These are phyloP conservation scores for Hippocampus mohnikei DNA, from an alignment of 2,113 vertebrate species.

Conservation along the genomic window DNA sequence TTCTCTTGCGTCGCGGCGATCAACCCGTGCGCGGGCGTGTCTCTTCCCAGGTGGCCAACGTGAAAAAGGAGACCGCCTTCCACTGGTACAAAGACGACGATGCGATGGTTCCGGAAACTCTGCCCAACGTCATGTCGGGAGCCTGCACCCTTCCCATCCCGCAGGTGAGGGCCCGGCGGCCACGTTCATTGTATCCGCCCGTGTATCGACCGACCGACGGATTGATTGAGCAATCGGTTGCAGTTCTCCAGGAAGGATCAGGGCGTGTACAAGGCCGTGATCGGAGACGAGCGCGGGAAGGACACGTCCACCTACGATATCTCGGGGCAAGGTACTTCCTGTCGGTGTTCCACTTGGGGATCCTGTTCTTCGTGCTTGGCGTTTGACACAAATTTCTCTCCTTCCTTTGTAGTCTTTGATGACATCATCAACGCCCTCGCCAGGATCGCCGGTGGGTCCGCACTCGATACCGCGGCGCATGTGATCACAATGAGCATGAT, in stretches of 20 bases:
- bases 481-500: too few species aligned
- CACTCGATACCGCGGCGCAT: too few species aligned
- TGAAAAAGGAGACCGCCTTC: conserved; percentile 88
- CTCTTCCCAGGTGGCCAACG: conserved; percentile 83
- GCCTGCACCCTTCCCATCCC: conserved; percentile 80
- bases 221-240: neutral
- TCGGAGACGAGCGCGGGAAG: conserved; percentile 89
- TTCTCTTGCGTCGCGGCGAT: neutral
- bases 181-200: neutral
- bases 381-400: neutral
- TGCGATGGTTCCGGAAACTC: conserved; percentile 72
- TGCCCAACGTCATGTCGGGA: conserved; percentile 80
- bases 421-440: conserved; percentile 88
- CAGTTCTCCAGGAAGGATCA: conserved; percentile 92
- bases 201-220: neutral
- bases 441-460: conserved; percentile 79
- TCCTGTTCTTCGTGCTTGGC: neutral
- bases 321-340: conserved; percentile 80
- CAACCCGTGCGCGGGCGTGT: neutral
- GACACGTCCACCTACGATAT: conserved; percentile 83
- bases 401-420: conserved; percentile 82
- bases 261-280: conserved; percentile 85
- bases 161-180: conserved; percentile 63
- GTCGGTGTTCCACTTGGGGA: neutral
- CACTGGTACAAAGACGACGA: conserved; percentile 89